A percentile compares a stretch with the other conserved stretches of the same genome.
Conservation (phyloP, 2,113 vertebrate species). For the Amazona vittata region DNA sequence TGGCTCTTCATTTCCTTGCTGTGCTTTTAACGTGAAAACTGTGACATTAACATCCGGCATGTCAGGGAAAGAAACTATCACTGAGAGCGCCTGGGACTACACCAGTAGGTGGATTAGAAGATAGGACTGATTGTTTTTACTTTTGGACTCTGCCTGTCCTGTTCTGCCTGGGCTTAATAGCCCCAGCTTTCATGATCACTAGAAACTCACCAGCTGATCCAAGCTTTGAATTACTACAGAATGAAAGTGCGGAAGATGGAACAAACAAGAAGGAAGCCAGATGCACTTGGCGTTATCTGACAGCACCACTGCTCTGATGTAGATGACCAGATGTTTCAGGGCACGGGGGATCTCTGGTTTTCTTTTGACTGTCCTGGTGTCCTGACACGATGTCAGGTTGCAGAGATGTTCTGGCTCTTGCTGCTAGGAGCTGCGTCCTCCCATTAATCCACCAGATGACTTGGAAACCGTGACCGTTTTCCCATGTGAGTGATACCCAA, state of each 20-base stretch:
- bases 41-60: neutral
- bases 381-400: neutral
- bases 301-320: neutral
- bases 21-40: neutral
- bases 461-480: constrained; percentile 35
- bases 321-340: constrained; percentile 43
- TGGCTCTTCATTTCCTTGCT: neutral
- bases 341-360: neutral
- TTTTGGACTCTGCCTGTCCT: neutral
- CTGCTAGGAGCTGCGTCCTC: constrained; percentile 52
- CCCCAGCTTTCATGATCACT: neutral
- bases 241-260: neutral
- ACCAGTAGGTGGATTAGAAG: neutral
- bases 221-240: neutral
- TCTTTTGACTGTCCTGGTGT: neutral
- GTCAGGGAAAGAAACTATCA: neutral
- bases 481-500: neutral
- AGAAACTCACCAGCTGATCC: neutral
- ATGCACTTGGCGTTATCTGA: neutral
- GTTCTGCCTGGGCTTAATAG: neutral
- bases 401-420: constrained; percentile 44
- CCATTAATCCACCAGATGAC: constrained; percentile 24
- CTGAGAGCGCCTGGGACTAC: neutral
- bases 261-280: neutral
- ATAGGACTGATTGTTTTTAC: neutral